A percentile compares a stretch with the other conserved stretches of the same genome.
These are phyloP conservation scores for Mythimna albipuncta DNA, from an alignment of 2,888 invertebrate genomes.

Conservation along the genomic window DNA sequence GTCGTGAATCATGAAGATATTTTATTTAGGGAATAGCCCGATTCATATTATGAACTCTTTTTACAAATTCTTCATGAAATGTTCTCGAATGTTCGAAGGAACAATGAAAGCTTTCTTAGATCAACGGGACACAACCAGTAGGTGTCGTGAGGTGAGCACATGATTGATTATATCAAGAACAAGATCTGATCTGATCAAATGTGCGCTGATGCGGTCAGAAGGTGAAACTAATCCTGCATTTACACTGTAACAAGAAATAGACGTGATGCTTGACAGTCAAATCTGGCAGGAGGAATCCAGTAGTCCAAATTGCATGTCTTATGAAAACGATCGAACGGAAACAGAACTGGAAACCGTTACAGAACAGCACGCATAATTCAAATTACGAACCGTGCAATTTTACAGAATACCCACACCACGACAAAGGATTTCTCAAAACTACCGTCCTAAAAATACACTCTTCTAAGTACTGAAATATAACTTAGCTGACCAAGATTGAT, in stretches of 20 bases:
- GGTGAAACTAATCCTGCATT: slow-evolving; percentile 31
- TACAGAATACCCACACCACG: slow-evolving; percentile 44
- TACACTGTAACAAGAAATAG: slow-evolving; percentile 10
- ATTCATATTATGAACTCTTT: background rate
- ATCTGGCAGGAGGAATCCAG: slow-evolving; percentile 7
- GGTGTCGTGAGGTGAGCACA: slow-evolving; percentile 41
- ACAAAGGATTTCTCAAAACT: slow-evolving; percentile 55
- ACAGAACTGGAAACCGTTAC: slow-evolving; percentile 43
- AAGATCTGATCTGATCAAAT: slow-evolving; percentile 51
- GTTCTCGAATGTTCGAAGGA: slow-evolving; percentile 13
- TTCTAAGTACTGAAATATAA: slow-evolving; percentile 32
- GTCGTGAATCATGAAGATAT: slow-evolving; percentile 35
- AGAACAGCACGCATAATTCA: slow-evolving; percentile 32
- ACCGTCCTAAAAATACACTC: slow-evolving; percentile 23
- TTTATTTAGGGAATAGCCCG: slow-evolving; percentile 13
- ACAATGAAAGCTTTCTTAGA: slow-evolving; percentile 5
- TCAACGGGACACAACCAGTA: slow-evolving; percentile 19
- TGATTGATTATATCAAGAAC: slow-evolving; percentile 54
- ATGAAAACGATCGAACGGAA: slow-evolving; percentile 40
- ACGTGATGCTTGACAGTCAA: slow-evolving; percentile 4
- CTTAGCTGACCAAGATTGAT: slow-evolving; percentile 45
- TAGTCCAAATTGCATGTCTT: slow-evolving; percentile 3
- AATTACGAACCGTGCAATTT: slow-evolving; percentile 53
- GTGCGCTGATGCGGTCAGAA: slow-evolving; percentile 40
- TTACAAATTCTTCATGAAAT: background rate